Evolutionary conservation across 30 jellyfish, hydroid and myxozoan genomes (phyloP), one percentile per base, ranked within the genome.

Genomic region (Aurelia coerulea): DNA sequence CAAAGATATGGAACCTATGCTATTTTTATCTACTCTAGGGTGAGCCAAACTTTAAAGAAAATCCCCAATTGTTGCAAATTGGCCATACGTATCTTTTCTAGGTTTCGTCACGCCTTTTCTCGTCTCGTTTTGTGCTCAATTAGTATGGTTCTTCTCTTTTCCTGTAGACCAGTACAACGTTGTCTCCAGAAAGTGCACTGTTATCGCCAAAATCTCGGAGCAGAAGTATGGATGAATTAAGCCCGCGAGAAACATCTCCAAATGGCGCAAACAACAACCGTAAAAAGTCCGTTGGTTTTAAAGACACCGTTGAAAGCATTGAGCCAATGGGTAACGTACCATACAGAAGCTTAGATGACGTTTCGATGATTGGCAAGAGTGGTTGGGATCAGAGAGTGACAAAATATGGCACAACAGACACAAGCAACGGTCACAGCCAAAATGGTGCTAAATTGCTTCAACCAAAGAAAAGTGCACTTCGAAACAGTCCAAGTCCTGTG

Each of bases 221-320:
- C 54, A 68, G 53, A 32, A 84, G 93, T 71, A 42, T 84, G 74
- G 93, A 84, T 33, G 76, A 84, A 41, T 60, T 84, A 51, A 84
- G 52, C 54, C 86, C 37, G 65, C 54, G 51, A 70, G 70, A 23
- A 42, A 15, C 29, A 34, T 15, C 37, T 46, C 53, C 62, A 46
- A 23, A 31, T 10, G 86, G 59, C 60, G 80, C 56, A 62, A 64
- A 64, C 32, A 35, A 11, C 34, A 67, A 64, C 35, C 80, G 88
- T 15, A 84, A 84, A 69, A 84, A 84, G 54, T 73, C 93, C 15
- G 93, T 84, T 63, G 93, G 93, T 41, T 84, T 84, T 74, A 84
- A 54, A 51, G 93, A 84, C 59, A 84, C 93, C 14, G 93, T 84
- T 46, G 93, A 84, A 75, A 73, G 78, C 4, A 84, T 84, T 71